Conservation (phyloP, 1,140 invertebrate species). For the Drosophila elegans region DNA sequence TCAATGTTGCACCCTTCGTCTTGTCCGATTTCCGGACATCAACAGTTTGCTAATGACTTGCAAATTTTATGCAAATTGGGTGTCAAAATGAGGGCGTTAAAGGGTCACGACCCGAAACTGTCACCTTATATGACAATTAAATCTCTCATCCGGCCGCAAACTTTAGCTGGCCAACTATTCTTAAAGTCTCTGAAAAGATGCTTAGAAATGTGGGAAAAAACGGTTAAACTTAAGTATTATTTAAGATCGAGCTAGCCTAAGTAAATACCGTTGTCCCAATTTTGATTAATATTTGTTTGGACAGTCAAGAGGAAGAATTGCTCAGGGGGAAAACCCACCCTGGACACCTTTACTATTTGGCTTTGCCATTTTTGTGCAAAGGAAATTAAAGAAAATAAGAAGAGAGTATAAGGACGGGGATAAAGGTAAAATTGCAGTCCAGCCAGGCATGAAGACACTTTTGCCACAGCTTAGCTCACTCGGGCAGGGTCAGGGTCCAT, state of each 20-base stretch:
- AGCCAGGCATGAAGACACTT: constrained; percentile 75
- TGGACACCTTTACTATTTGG: constrained; percentile 8
- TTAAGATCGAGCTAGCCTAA: constrained; percentile 36
- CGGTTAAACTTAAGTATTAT: constrained; percentile 7
- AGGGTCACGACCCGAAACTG: constrained; percentile 17
- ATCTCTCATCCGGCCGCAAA: neutral
- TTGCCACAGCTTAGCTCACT: constrained; percentile 79
- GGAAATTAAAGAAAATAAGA: constrained; percentile 58
- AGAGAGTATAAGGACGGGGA: constrained; percentile 7
- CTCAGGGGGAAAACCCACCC: constrained; percentile 34
- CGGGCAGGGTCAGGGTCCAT: constrained; percentile 77
- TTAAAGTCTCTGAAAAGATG: neutral
- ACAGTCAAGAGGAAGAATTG: constrained; percentile 66
- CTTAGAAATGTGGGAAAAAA: constrained; percentile 1
- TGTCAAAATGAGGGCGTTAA: constrained; percentile 44
- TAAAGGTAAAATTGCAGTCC: constrained; percentile 23
- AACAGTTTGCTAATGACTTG: constrained; percentile 57
- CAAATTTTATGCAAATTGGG: constrained; percentile 71
- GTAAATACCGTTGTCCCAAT: constrained; percentile 51
- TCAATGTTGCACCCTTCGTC: constrained; percentile 20
- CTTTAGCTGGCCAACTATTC: constrained; percentile 3
- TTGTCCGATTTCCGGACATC: constrained; percentile 32
- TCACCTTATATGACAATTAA: constrained; percentile 52
- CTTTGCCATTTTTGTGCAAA: constrained; percentile 50
- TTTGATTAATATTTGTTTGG: constrained; percentile 82